Base-by-base conservation (phyloP, 2,888 invertebrate genomes). In the Hedychridium roseum region DNA sequence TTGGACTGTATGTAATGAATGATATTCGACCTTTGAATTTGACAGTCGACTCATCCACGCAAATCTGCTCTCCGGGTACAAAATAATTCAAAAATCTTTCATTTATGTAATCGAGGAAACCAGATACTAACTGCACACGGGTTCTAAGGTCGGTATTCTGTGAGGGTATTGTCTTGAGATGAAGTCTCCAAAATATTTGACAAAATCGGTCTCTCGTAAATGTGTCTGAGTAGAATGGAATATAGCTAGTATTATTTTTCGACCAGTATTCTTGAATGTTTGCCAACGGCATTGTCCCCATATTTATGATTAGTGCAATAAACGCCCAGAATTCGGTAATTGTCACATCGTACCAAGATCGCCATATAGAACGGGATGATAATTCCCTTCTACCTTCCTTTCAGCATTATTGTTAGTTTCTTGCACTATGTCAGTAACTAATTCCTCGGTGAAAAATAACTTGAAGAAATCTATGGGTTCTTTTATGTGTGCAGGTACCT, bases 291-390 rank as follows among this genome's bases (percentile, higher is more conserved):
- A 55, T 49, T 28, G 43, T 44, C 12, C 54, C 54, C 59, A 57
- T 57, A 42, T 57, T 59, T 15, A 58, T 45, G 27, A 60, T 45
- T 17, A 60, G 43, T 11, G 50, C 55, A 45, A 60, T 37, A 58
- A 55, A 60, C 38, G 55, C 55, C 46, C 39, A 44, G 36, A 61
- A 46, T 43, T 53, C 50, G 43, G 35, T 51, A 35, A 37, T 50
- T 23, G 41, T 54, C 18, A 53, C 43, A 51, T 41, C 51, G 17
- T 14, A 18, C 55, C 58, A 60, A 17, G 12, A 44, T 23, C 49
- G 45, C 50, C 48, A 50, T 32, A 48, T 38, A 31, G 38, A 45
- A 34, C 21, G 28, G 17, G 31, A 28, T 27, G 45, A 45, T 32
- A 39, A 17, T n/a, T n/a, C n/a, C n/a, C n/a, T n/a, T n/a, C n/a